Evolutionary conservation across 2,888 invertebrate species (phyloP).

Genomic region (Platycheirus rosarum): DNA sequence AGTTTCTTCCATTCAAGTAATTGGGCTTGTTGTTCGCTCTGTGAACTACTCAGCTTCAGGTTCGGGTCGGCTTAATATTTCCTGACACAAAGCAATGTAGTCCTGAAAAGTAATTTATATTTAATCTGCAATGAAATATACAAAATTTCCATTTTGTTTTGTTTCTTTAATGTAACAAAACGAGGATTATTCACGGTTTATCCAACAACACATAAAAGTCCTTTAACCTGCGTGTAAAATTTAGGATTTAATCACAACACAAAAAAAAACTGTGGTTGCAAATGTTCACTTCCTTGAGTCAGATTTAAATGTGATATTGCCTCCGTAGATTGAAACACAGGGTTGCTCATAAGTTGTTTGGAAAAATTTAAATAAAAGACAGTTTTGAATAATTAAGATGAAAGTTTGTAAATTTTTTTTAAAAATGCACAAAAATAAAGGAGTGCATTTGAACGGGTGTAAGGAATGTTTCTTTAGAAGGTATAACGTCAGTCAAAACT

Average conservation of each 20-base stretch:
- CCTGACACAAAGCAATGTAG: constrained; percentile 82
- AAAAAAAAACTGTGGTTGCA: too few relatives aligned
- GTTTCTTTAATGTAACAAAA: constrained; percentile 30
- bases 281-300: too few relatives aligned
- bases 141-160: constrained; percentile 33
- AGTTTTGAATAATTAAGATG: too few relatives aligned
- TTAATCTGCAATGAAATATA: constrained; percentile 34
- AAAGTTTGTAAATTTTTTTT: too few relatives aligned
- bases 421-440: too few relatives aligned
- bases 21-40: constrained; percentile 3
- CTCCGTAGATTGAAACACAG: too few relatives aligned
- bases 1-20: constrained; percentile 22
- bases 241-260: constrained; percentile 14
- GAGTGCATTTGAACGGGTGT: too few relatives aligned
- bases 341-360: too few relatives aligned
- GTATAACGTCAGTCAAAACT: too few relatives aligned
- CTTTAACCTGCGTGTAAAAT: constrained; percentile 71
- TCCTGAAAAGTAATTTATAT: constrained; percentile 77
- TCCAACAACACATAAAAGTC: constrained; percentile 33
- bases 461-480: too few relatives aligned
- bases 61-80: constrained; percentile 82
- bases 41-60: constrained; percentile 78
- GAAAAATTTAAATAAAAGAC: too few relatives aligned
- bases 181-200: constrained; percentile 21
- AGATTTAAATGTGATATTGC: too few relatives aligned